phyloP scores from a whole-genome alignment of 2,797 vertebrate species.

The Chelmon rostratus region DNA sequence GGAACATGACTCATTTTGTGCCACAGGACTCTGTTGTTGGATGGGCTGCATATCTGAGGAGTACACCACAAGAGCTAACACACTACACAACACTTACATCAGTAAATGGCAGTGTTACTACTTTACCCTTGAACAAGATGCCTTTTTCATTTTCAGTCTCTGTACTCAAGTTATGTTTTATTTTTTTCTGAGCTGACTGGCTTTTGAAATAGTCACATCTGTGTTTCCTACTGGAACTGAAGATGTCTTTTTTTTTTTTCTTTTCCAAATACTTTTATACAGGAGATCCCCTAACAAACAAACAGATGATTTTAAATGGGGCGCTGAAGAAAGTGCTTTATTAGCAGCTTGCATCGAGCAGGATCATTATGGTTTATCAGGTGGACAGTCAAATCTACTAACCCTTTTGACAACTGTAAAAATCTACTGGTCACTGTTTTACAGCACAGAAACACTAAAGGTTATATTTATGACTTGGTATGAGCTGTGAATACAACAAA shows the following conservation, averaged over 20 bases:
- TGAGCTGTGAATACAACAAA: conserved; percentile 79
- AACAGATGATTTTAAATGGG: conserved; percentile 31
- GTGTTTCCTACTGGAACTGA: conserved; percentile 61
- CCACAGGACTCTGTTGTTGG: conserved; percentile 57
- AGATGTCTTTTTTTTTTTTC: conserved; percentile 35
- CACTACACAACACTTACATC: conserved; percentile 33
- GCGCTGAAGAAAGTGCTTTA: conserved; percentile 29
- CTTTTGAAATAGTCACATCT: conserved; percentile 46
- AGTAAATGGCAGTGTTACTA: conserved; percentile 61
- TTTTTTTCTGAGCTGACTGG: conserved; percentile 35
- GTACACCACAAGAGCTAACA: conserved; percentile 35
- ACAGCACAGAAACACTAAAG: conserved; percentile 68
- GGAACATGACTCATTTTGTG: conserved; percentile 40
- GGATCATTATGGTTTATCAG: conserved; percentile 47
- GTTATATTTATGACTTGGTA: conserved; percentile 76
- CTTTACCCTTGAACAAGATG: conserved; percentile 72
- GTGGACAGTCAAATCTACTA: conserved; percentile 52
- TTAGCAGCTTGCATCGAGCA: conserved; percentile 49
- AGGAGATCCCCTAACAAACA: conserved; percentile 47
- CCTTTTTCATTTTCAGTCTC: conserved; percentile 76
- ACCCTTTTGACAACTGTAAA: conserved; percentile 68
- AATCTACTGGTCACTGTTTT: conserved; percentile 64
- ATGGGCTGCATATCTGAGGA: conserved; percentile 53
- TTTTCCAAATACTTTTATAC: conserved; percentile 50
- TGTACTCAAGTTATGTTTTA: conserved; percentile 33